Conservation (phyloP, 2,888 invertebrate species). For the Tenodera sinensis region DNA sequence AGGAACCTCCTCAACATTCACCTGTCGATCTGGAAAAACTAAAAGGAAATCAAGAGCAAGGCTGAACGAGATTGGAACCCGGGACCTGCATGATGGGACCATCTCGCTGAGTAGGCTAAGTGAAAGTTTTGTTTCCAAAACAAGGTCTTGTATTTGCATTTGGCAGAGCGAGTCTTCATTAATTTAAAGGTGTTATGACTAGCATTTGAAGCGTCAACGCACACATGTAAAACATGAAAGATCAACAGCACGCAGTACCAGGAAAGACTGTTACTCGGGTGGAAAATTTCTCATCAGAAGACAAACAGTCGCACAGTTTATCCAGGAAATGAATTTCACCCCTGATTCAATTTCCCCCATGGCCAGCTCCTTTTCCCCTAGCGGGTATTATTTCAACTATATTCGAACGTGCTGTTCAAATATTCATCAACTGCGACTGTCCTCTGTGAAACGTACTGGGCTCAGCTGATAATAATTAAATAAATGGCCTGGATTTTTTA, state of each 20-base stretch:
- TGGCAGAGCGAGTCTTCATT: background rate
- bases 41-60: too few species aligned
- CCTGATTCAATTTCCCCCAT: slow-evolving; percentile 5
- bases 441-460: too few species aligned
- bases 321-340: slow-evolving; percentile 4
- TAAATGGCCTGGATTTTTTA: background rate
- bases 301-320: slow-evolving; percentile 5
- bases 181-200: background rate
- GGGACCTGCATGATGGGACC: too few species aligned
- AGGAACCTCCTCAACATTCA: too few species aligned
- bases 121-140: background rate
- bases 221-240: background rate
- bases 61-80: too few species aligned
- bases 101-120: too few species aligned
- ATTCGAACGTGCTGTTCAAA: background rate
- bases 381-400: background rate
- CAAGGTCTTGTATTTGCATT: background rate
- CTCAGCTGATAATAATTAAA: background rate
- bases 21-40: too few species aligned
- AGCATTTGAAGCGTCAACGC: too few species aligned
- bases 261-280: background rate
- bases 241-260: background rate
- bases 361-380: background rate
- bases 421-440: background rate
- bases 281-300: background rate